A percentile compares a stretch with the other conserved stretches of the same genome.
These are phyloP conservation scores for Pollenia amentaria DNA, from an alignment of 2,888 invertebrate species.

Conservation along the genomic window DNA sequence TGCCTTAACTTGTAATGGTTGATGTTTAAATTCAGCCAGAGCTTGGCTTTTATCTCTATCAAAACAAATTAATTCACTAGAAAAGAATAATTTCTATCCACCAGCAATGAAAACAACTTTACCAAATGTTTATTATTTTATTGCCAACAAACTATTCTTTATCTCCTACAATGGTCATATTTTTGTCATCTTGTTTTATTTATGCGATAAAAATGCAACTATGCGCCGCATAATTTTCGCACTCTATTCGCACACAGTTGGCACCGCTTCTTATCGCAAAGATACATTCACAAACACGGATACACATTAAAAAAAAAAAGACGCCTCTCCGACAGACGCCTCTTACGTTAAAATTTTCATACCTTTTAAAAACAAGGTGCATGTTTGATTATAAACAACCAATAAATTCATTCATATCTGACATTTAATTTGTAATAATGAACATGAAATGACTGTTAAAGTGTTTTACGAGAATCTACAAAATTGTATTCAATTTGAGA, in stretches of 20 bases:
- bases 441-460: conserved; percentile 57
- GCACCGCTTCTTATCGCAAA: conserved; percentile 22
- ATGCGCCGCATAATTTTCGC: conserved; percentile 45
- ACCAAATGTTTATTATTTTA: conserved; percentile 11
- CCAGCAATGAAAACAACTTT: background rate
- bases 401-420: conserved; percentile 70
- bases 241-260: conserved; percentile 42
- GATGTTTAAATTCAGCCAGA: background rate
- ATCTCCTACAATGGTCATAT: conserved; percentile 50
- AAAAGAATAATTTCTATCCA: background rate
- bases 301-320: background rate
- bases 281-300: background rate
- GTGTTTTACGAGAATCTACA: conserved; percentile 24
- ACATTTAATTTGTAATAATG: conserved; percentile 71
- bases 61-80: background rate
- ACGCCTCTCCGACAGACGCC: background rate
- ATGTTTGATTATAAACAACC: conserved; percentile 67
- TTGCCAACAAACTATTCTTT: conserved; percentile 21
- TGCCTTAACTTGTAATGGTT: background rate
- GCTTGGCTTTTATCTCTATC: background rate
- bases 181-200: conserved; percentile 44
- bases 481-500: background rate
- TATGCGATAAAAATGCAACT: conserved; percentile 42
- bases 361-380: conserved; percentile 45
- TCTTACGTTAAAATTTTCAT: background rate